phyloP scores from a whole-genome alignment of 2,113 vertebrate genomes.

The Podiceps cristatus region DNA sequence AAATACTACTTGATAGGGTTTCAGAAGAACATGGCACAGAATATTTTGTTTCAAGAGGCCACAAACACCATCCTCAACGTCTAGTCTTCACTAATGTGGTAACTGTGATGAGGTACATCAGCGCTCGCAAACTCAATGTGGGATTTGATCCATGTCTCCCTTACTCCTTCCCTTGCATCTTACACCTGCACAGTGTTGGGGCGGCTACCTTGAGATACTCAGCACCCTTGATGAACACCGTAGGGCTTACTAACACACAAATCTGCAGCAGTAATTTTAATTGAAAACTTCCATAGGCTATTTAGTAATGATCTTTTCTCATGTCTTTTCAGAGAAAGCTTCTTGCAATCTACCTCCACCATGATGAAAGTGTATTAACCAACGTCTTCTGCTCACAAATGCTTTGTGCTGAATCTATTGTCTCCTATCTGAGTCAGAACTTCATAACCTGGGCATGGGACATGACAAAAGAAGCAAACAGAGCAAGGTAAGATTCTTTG shows the following conservation, averaged over 20 bases:
- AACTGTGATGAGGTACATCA: not conserved
- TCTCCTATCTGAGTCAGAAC: conserved; percentile 99
- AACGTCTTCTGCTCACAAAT: conserved; percentile 99
- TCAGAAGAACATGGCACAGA: not conserved
- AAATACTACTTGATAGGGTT: not conserved
- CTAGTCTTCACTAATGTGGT: not conserved
- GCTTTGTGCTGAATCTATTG: conserved; percentile 98
- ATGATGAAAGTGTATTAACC: conserved; percentile 97
- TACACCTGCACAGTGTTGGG: not conserved
- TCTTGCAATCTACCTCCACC: conserved; percentile 99
- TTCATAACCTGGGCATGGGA: conserved; percentile 99
- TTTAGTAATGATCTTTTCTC: not conserved
- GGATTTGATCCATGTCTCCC: not conserved
- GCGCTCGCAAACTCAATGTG: not conserved
- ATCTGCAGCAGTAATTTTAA: not conserved
- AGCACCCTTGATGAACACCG: not conserved
- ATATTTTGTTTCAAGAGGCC: not conserved
- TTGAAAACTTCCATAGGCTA: not conserved
- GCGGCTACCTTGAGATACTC: not conserved
- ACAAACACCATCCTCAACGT: not conserved
- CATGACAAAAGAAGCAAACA: conserved; percentile 96
- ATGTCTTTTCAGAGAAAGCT: conserved; percentile 92
- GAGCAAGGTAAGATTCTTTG: conserved; percentile 88
- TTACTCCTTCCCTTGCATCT: rapidly evolving
- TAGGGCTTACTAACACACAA: not conserved